phyloP scores from a whole-genome alignment of 2,113 vertebrate species.

The Ellobius talpinus region DNA sequence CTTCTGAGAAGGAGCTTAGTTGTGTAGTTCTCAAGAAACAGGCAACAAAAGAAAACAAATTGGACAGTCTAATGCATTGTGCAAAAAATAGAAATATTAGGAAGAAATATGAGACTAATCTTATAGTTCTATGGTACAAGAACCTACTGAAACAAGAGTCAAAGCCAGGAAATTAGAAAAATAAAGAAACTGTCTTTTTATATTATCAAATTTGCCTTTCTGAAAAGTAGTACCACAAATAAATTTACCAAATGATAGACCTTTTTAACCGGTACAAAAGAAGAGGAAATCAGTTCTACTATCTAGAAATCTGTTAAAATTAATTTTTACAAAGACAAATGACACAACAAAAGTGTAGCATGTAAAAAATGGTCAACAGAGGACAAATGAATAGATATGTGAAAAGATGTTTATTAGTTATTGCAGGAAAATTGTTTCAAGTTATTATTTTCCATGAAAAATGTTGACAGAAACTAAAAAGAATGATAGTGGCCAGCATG shows the following conservation, averaged over 20 bases:
- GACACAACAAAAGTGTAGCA: not conserved
- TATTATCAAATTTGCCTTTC: conserved; percentile 43
- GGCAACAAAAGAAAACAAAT: not conserved
- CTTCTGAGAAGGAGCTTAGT: conserved; percentile 32
- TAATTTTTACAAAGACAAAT: conserved; percentile 32
- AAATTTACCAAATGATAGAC: conserved; percentile 16
- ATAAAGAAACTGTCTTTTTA: conserved; percentile 24
- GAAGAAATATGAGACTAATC: conserved; percentile 28
- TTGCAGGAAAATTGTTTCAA: not conserved
- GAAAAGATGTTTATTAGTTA: conserved; percentile 10
- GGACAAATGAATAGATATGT: conserved; percentile 27
- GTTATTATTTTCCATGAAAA: conserved; percentile 3
- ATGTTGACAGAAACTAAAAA: conserved; percentile 35
- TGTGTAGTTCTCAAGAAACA: not conserved
- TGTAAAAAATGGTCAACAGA: conserved; percentile 1
- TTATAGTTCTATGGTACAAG: conserved; percentile 2
- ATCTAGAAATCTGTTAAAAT: not conserved
- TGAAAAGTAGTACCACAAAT: conserved; percentile 3
- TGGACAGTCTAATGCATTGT: not conserved
- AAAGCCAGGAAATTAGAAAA: conserved; percentile 50
- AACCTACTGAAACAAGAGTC: not conserved
- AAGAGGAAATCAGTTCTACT: not conserved
- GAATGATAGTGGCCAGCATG: not conserved
- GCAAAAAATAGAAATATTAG: conserved; percentile 9
- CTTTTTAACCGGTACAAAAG: not conserved